Conservation (phyloP, 2,797 vertebrate species). For the Myioborus miniatus region DNA sequence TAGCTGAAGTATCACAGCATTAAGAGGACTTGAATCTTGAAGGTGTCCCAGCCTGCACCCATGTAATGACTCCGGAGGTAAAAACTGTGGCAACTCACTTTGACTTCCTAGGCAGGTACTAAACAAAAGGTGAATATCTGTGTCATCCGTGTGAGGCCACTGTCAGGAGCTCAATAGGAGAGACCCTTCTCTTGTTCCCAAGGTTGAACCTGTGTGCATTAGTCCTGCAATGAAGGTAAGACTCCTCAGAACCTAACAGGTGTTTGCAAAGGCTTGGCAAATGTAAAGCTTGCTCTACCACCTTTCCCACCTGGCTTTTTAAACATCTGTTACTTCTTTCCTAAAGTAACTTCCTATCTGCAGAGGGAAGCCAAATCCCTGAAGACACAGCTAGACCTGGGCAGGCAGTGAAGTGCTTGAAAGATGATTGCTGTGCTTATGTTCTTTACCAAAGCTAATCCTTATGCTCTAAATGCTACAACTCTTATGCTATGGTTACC, state of each 20-base stretch:
- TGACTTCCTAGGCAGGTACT: neutral
- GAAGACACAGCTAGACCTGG: neutral
- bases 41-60: neutral
- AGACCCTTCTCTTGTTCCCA: neutral
- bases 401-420: neutral
- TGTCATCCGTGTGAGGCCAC: neutral
- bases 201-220: neutral
- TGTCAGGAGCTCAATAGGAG: neutral
- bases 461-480: neutral
- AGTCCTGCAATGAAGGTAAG: neutral
- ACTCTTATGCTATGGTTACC: neutral
- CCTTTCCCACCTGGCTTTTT: neutral
- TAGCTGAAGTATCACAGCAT: neutral
- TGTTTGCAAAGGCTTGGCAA: neutral
- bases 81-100: neutral
- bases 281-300: neutral
- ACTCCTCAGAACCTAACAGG: neutral
- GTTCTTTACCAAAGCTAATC: constrained; percentile 1
- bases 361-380: neutral
- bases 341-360: neutral
- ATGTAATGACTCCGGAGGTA: neutral
- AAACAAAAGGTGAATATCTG: neutral
- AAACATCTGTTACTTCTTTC: neutral
- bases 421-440: neutral
- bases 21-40: neutral